Evolutionary conservation across 2,888 invertebrate species (phyloP).

Genomic region (Julus scanicus): DNA sequence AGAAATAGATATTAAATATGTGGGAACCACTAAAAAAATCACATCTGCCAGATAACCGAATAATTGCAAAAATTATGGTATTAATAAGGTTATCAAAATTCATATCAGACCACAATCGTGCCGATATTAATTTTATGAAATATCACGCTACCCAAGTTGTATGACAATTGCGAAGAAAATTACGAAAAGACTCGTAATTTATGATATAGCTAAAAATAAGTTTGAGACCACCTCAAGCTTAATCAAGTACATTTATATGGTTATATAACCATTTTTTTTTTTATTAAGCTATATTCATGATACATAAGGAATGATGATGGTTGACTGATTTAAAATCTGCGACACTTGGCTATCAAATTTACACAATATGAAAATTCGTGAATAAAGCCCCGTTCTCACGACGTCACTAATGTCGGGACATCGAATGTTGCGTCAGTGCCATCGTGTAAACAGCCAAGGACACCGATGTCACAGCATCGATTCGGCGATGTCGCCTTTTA

Average conservation of each 20-base stretch:
- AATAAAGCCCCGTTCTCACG: background rate
- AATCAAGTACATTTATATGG: too few species aligned
- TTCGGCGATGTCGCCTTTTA: too few species aligned
- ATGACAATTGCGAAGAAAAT: too few species aligned
- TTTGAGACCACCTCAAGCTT: too few species aligned
- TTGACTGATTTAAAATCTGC: background rate
- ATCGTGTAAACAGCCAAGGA: too few species aligned
- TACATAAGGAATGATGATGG: constrained; percentile 21
- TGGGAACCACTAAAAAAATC: background rate
- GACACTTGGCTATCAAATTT: background rate
- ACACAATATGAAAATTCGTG: background rate
- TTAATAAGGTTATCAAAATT: constrained; percentile 9
- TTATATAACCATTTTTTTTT: background rate
- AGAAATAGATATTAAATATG: background rate
- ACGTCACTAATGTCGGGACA: too few species aligned
- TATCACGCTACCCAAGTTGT: background rate
- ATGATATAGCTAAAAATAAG: too few species aligned
- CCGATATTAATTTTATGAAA: background rate
- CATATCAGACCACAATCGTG: background rate
- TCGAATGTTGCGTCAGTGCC: too few species aligned
- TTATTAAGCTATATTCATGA: background rate
- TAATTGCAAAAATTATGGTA: constrained; percentile 11
- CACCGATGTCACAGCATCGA: too few species aligned
- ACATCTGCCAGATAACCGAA: background rate
- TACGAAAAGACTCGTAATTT: too few species aligned